Conservation (phyloP, 2,797 vertebrate species). For the Sebastes elongatus region DNA sequence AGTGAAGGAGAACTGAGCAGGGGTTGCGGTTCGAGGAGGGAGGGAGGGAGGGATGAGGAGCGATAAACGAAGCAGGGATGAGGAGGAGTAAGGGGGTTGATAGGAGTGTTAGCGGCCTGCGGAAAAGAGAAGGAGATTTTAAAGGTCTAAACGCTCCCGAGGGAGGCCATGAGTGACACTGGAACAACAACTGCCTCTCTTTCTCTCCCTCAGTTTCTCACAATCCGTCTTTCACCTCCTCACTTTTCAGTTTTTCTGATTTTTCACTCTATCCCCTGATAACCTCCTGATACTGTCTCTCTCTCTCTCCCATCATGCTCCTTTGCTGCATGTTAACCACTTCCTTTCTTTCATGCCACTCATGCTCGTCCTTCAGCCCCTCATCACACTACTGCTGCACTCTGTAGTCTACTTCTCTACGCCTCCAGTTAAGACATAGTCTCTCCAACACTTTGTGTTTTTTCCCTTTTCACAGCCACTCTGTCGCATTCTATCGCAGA, state of each 20-base stretch:
- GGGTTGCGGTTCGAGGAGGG: neutral
- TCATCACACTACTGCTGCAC: conserved; percentile 16
- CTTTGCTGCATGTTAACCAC: neutral
- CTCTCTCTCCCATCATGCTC: neutral
- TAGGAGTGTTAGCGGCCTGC: conserved; percentile 43
- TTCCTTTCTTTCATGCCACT: neutral
- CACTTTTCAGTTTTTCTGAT: neutral
- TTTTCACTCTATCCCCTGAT: neutral
- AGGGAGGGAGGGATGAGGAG: neutral
- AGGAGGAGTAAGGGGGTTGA: conserved; percentile 1
- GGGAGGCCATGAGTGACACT: conserved; percentile 63
- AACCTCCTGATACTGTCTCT: too few species aligned
- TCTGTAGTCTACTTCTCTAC: neutral
- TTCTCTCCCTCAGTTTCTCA: neutral
- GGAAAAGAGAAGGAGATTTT: conserved; percentile 54
- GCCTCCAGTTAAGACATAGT: conserved; percentile 19
- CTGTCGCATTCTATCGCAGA: conserved; percentile 2
- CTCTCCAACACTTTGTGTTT: conserved; percentile 22
- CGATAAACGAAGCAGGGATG: neutral
- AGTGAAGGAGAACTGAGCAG: neutral
- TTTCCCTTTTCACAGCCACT: conserved; percentile 1
- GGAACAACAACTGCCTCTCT: conserved; percentile 41
- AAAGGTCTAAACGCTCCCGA: conserved; percentile 70
- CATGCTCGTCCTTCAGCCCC: conserved; percentile 2
- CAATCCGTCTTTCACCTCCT: neutral